Conservation (phyloP, 2,113 vertebrate species). For the Oncorhynchus kisutch region DNA sequence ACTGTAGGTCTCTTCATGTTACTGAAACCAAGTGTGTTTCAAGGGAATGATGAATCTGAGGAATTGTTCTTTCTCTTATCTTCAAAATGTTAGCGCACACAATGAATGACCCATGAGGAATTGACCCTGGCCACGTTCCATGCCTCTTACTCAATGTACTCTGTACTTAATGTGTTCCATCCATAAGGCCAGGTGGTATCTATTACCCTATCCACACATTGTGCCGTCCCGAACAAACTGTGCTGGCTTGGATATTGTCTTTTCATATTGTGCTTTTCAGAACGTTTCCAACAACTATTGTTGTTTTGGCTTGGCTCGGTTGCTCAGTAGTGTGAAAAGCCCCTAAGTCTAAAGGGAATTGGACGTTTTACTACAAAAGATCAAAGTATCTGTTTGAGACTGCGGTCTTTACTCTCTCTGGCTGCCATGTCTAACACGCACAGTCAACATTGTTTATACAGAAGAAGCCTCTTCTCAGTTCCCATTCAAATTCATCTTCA, state of each 20-base stretch:
- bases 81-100: background rate
- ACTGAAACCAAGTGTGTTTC: background rate
- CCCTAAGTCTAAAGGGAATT: no score
- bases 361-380: no score
- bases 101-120: background rate
- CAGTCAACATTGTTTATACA: no score
- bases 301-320: no score
- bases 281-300: no score
- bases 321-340: no score
- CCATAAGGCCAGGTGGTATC: background rate
- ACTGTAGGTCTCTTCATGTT: background rate
- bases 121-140: constrained; percentile 31
- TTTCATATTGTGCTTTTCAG: background rate
- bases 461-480: no score
- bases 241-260: background rate
- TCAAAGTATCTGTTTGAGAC: no score
- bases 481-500: no score
- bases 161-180: background rate
- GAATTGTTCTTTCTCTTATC: background rate
- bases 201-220: background rate
- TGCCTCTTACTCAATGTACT: constrained; percentile 1
- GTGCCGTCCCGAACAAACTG: background rate
- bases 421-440: no score
- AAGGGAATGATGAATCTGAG: background rate
- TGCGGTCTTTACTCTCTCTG: no score